These are phyloP conservation scores for Eretmochelys imbricata DNA, from an alignment of 2,113 vertebrate species.

Conservation along the genomic window DNA sequence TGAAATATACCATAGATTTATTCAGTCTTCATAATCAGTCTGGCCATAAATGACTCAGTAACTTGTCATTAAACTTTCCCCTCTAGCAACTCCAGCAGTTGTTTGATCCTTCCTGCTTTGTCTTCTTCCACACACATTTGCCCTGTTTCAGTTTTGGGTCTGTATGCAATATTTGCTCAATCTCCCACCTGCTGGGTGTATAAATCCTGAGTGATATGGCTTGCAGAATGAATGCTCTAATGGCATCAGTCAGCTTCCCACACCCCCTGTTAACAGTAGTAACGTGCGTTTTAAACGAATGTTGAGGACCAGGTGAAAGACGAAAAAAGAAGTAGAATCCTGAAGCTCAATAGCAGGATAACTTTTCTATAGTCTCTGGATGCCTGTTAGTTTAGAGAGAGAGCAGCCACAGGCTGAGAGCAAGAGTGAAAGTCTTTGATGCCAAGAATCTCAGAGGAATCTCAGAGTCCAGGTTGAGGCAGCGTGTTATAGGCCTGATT, in stretches of 20 bases:
- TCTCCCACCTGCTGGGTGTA: background rate
- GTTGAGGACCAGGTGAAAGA: background rate
- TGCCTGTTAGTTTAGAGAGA: background rate
- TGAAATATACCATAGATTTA: slow-evolving; percentile 45
- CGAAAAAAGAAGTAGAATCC: background rate
- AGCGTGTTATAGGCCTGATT: background rate
- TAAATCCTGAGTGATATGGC: background rate
- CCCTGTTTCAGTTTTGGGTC: background rate
- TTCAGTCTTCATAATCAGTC: slow-evolving; percentile 58
- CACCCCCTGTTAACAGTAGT: background rate
- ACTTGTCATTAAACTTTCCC: slow-evolving; percentile 63
- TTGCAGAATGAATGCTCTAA: accelerated
- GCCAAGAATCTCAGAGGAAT: background rate
- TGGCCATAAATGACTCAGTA: slow-evolving; percentile 55
- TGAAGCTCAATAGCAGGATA: background rate
- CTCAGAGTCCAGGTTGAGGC: background rate
- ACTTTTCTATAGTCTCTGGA: accelerated
- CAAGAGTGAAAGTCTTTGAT: accelerated
- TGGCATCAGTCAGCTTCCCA: background rate
- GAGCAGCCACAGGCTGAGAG: background rate
- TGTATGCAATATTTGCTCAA: background rate
- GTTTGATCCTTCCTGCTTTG: slow-evolving; percentile 9
- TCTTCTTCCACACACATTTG: background rate
- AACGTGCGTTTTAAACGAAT: background rate
- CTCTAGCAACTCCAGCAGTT: slow-evolving; percentile 8